phyloP scores from a whole-genome alignment of 2,113 vertebrate genomes.

The Eptesicus fuscus region DNA sequence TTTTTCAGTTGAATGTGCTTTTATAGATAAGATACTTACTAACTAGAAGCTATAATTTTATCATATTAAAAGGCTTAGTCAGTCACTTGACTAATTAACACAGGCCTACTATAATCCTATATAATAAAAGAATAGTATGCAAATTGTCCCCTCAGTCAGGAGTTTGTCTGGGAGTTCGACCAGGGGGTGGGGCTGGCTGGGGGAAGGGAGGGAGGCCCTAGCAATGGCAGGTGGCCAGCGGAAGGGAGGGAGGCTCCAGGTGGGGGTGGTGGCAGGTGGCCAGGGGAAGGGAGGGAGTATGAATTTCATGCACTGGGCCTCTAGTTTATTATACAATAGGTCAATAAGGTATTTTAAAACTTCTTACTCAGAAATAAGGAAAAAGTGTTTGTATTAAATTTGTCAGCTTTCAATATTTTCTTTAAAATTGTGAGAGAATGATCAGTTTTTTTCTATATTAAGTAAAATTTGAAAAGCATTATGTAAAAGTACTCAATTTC shows the following conservation, averaged over 20 bases:
- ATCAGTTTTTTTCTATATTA: constrained; percentile 26
- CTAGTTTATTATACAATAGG: background rate
- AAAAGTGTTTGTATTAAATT: background rate
- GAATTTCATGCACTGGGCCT: no score
- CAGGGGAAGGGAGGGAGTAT: no score
- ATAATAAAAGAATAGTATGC: no score
- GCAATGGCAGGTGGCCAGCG: no score
- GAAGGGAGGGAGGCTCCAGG: no score
- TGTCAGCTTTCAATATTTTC: background rate
- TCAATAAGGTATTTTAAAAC: background rate
- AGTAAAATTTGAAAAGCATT: constrained; percentile 55
- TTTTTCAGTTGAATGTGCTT: background rate
- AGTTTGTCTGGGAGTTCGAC: no score
- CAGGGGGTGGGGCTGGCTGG: no score
- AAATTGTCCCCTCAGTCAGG: no score
- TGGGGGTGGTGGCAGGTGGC: no score
- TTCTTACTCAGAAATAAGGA: background rate
- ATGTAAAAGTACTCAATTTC: constrained; percentile 61
- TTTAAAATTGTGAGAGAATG: background rate
- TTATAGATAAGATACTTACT: background rate
- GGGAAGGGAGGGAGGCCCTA: no score
- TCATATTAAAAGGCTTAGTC: background rate
- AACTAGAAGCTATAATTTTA: background rate
- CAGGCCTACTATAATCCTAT: background rate
- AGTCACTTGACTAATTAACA: constrained; percentile 3